phyloP scores from a whole-genome alignment of 2,888 invertebrate species.

The Galeopsomyia nigrocyanea region DNA sequence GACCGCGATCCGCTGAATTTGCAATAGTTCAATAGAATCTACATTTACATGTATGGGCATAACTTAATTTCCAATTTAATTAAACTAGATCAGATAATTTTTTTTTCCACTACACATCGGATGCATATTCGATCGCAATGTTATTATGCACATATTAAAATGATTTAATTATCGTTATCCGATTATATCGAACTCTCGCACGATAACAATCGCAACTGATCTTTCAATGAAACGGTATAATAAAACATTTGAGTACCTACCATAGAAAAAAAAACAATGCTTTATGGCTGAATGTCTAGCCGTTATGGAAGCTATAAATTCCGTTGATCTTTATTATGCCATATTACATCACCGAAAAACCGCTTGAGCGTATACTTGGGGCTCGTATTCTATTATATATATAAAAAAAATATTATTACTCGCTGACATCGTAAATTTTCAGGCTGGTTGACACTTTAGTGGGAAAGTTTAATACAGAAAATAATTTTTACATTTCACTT shows the following conservation, averaged over 20 bases:
- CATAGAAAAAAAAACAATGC: neutral
- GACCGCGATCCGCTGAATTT: too few species aligned
- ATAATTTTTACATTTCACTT: too few species aligned
- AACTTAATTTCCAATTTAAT: too few species aligned
- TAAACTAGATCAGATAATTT: too few species aligned
- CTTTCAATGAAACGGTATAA: neutral
- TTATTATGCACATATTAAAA: too few species aligned
- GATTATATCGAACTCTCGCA: too few species aligned
- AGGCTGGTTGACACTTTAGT: slow-evolving; percentile 15
- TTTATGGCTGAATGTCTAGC: neutral
- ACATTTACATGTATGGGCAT: too few species aligned
- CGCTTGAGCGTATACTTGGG: neutral
- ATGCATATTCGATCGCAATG: too few species aligned
- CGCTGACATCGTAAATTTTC: slow-evolving; percentile 32
- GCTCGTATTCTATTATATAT: neutral
- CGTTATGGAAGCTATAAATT: slow-evolving; percentile 29
- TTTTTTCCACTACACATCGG: too few species aligned
- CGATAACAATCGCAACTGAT: too few species aligned
- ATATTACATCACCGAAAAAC: slow-evolving; percentile 16
- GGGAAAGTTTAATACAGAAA: neutral
- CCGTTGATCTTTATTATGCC: slow-evolving; percentile 16
- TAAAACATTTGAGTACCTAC: neutral
- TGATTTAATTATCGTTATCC: too few species aligned
- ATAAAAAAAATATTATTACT: slow-evolving; percentile 10
- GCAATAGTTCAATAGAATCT: too few species aligned